Base-by-base conservation (phyloP, 2,113 vertebrate species). In the Aptenodytes patagonicus region DNA sequence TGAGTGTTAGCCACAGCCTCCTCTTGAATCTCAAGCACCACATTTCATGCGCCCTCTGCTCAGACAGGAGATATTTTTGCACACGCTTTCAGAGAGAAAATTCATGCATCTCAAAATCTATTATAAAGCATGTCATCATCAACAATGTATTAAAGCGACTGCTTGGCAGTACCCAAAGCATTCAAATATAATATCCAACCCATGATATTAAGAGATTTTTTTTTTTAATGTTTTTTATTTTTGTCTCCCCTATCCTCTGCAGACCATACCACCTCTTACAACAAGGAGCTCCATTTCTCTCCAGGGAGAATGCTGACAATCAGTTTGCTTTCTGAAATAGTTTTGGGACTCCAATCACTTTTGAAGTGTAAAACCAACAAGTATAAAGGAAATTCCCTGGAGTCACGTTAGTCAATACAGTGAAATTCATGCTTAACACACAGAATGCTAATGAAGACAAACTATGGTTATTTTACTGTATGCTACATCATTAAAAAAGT, bases 311-410 rank as follows among this genome's bases (percentile, higher is more conserved):
- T 21, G 32, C 54, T 89, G 79, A 66, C 54, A 86, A 61, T 7
- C 32, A 88, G 1, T 86, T 68, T 86, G 77, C 69, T 82, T 93
- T 71, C 72, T 89, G 55, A 84, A 91, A 64, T 28, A 87, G 71
- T 72, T 92, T n/a, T n/a, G 58, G 84, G 62, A 81, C 42, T 83
- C 61, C 8, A 57, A 49, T 47, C 47, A 62, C 57, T 84, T 89
- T 89, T 93, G 91, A 96, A 95, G 58, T 82, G 80, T 68, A 92
- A 96, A 95, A 64, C 11, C 68, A 86, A 62, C 17, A 92, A 80
- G 54, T 19, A 92, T 61, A 94, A 88, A 95, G 55, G 77, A 89
- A 95, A 95, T 64, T 81, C 80, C 80, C 80, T 44, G 5, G 55
- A 81, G 86, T 60, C 76, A 82, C 4, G 3, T 94, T 89, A 91